A percentile compares a stretch with the other conserved stretches of the same genome.
Conservation (phyloP, 2,797 vertebrate species). For the Halcyon smyrnensis region DNA sequence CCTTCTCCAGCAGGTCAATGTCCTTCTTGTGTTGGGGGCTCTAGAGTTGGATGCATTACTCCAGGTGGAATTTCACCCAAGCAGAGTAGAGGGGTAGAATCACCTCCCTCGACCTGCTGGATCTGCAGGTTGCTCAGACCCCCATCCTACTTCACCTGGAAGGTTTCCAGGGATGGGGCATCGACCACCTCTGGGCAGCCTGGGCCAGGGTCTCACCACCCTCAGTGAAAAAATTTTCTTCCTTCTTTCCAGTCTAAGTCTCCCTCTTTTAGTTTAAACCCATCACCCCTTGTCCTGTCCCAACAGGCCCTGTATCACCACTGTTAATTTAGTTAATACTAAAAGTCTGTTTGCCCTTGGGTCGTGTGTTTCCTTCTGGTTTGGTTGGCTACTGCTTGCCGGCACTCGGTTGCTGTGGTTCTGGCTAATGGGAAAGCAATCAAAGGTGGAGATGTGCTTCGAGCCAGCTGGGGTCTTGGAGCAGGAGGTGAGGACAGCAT, state of each 20-base stretch:
- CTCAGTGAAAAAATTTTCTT: not conserved
- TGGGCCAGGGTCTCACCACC: not conserved
- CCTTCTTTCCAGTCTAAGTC: not conserved
- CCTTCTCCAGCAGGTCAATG: not conserved
- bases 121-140: not conserved
- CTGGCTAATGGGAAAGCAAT: not conserved
- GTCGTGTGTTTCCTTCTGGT: rapidly evolving
- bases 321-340: not conserved
- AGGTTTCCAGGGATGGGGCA: not conserved
- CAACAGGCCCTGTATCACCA: not conserved
- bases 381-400: not conserved
- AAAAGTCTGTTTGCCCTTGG: not conserved
- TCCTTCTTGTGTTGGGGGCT: not conserved
- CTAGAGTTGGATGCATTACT: not conserved
- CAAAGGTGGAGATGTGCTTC: not conserved
- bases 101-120: no score
- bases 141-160: not conserved
- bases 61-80: no score
- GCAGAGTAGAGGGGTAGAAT: no score
- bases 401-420: not conserved
- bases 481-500: not conserved
- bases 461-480: rapidly evolving
- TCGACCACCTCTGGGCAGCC: not conserved
- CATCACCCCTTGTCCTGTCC: not conserved
- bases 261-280: not conserved